phyloP scores from a whole-genome alignment of 2,888 invertebrate species.

The Macrosiphum euphorbiae region DNA sequence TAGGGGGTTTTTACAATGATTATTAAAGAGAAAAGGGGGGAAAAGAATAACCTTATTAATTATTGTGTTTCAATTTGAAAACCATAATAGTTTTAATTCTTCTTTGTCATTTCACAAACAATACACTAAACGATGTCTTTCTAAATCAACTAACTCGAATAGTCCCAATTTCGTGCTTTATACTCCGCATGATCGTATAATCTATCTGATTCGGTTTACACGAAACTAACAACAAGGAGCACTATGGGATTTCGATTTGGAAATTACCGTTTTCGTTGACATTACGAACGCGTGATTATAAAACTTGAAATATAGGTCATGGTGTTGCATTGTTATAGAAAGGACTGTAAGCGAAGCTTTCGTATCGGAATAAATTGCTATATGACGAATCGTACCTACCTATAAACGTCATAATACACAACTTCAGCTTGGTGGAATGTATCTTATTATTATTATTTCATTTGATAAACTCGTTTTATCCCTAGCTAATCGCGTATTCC shows the following conservation, averaged over 20 bases:
- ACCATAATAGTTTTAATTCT: neutral
- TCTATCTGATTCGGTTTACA: neutral
- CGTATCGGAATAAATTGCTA: neutral
- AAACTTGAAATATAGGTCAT: constrained; percentile 31
- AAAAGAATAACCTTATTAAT: too few species aligned
- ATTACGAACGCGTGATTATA: neutral
- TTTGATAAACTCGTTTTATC: neutral
- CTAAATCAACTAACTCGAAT: neutral
- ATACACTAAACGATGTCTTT: neutral
- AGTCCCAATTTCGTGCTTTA: neutral
- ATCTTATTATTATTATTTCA: neutral
- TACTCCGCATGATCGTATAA: neutral
- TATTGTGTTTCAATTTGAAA: neutral
- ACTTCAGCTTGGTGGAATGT: neutral
- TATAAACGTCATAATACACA: neutral
- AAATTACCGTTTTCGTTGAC: neutral
- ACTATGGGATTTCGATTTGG: neutral
- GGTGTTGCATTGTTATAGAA: neutral
- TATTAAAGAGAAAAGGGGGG: too few species aligned
- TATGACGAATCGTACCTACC: neutral
- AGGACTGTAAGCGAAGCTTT: neutral
- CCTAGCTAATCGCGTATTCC: neutral
- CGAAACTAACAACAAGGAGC: neutral
- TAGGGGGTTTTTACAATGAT: too few species aligned
- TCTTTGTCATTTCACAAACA: neutral